Base-by-base conservation (phyloP, 2,888 invertebrate species). In the Caenorhabditis afra region DNA sequence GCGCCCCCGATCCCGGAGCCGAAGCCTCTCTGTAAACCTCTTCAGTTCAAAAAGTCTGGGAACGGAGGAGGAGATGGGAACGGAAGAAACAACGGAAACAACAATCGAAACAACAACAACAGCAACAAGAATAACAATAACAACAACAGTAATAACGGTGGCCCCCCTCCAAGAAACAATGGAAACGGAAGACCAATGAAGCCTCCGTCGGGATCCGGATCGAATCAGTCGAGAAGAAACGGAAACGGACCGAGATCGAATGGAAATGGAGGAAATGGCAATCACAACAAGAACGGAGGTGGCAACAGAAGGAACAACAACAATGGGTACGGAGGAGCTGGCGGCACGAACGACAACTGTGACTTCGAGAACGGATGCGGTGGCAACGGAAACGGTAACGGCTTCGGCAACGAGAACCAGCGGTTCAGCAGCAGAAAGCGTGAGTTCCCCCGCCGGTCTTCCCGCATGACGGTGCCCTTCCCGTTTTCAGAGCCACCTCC, bases 1-100 rank as follows among this genome's bases (percentile, higher is more conserved):
- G 59, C 67, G 5, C 80, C 80, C 8, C 66, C 75, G 20, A 75
- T 76, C 14, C 80, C 80, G 0, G 80, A 80, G 22, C 80, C 80
- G 8, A 70, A 41, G 16, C 80, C 80, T 4, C 35, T 80, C 11
- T 79, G 79, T 22, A 73, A 73, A 14, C 29, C 20, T 5, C 41
- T 73, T 14, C 37, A 73, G 39, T 73, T 73, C 39, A 73, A 73
- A 18, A 67, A 73, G 22, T n/a, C 62, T 44, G 64, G 62, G 18
- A 68, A 67, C 22, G 61, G 65, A 29, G 57, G 65, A 29, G 57
- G 44, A 64, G 61, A 52, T 45, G 62, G 65, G n/a, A 65, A 50
- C 12, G 20, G n/a, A 29, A 29, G 29, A 1, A 20, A 18, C 1
- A 41, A 41, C 10, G 44, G 29, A 14, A 22, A 44, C 1, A n/a